phyloP scores from a whole-genome alignment of 2,888 invertebrate genomes.

The Melikaiella ostensackeni region DNA sequence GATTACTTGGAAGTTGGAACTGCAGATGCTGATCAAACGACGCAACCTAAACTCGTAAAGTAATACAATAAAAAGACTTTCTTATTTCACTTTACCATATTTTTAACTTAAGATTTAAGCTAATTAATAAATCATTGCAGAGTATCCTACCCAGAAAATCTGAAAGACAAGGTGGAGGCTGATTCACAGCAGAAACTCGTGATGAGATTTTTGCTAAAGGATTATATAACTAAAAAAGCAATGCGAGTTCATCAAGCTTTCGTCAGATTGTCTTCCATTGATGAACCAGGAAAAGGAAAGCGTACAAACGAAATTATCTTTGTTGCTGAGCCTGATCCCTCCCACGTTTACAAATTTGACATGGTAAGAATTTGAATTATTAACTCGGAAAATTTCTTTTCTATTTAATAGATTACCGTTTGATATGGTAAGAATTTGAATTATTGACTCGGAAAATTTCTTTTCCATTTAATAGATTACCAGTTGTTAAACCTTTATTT shows the following conservation, averaged over 20 bases:
- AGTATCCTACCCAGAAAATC: constrained; percentile 85
- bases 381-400: neutral
- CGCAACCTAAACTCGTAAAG: constrained; percentile 86
- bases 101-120: constrained; percentile 15
- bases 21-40: constrained; percentile 93
- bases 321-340: constrained; percentile 92
- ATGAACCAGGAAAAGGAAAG: constrained; percentile 68
- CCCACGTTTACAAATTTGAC: constrained; percentile 91
- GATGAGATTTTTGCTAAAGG: constrained; percentile 88
- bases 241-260: constrained; percentile 93
- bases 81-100: neutral
- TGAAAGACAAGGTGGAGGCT: constrained; percentile 85
- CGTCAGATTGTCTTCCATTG: constrained; percentile 84
- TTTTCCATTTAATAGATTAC: neutral
- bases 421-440: constrained; percentile 84
- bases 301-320: constrained; percentile 92
- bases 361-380: constrained; percentile 81
- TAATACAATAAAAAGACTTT: constrained; percentile 66
- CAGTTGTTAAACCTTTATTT: constrained; percentile 45
- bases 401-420: constrained; percentile 75
- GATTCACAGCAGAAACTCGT: constrained; percentile 94
- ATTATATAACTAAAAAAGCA: constrained; percentile 83
- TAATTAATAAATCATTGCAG: constrained; percentile 75
- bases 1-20: constrained; percentile 91
- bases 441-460: neutral